A percentile compares a stretch with the other conserved stretches of the same genome.
Evolutionary conservation across 2,113 vertebrate species (phyloP).

Genomic region (Ceratotherium simum): DNA sequence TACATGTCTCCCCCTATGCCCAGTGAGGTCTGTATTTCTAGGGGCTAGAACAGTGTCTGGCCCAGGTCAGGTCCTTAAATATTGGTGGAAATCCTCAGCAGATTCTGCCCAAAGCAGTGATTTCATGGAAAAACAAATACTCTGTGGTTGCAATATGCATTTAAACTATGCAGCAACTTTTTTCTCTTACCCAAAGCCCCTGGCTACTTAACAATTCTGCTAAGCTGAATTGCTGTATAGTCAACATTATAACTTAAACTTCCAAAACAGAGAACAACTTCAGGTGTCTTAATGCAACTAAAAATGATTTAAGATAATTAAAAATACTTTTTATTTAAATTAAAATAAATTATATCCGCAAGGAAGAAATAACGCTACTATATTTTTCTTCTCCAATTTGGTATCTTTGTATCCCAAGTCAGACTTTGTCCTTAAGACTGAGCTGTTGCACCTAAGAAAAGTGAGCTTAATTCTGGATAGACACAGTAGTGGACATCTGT

Average conservation of each 20-base stretch:
- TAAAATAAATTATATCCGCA: not conserved
- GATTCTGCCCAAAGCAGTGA: not conserved
- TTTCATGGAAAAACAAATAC: not conserved
- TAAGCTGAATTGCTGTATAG: not conserved
- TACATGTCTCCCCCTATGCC: not conserved
- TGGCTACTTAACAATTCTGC: not conserved
- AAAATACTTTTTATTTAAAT: conserved; percentile 37
- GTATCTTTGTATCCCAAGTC: not conserved
- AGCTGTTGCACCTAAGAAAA: not conserved
- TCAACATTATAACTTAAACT: not conserved
- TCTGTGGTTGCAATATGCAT: not conserved
- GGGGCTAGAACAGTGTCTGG: not conserved
- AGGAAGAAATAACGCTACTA: not conserved
- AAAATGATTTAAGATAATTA: not conserved
- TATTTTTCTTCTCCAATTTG: not conserved
- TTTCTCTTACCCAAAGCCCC: not conserved
- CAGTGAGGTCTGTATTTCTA: not conserved
- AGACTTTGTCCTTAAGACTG: not conserved
- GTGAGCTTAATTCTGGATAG: not conserved
- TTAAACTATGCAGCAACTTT: not conserved
- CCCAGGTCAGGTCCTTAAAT: not conserved
- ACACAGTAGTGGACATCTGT: not conserved
- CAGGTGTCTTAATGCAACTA: not conserved
- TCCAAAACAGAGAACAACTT: not conserved
- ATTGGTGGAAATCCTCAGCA: not conserved